A percentile compares a stretch with the other conserved stretches of the same genome.
Conservation (phyloP, 2,888 invertebrate species). For the Tetanocera ferruginea region DNA sequence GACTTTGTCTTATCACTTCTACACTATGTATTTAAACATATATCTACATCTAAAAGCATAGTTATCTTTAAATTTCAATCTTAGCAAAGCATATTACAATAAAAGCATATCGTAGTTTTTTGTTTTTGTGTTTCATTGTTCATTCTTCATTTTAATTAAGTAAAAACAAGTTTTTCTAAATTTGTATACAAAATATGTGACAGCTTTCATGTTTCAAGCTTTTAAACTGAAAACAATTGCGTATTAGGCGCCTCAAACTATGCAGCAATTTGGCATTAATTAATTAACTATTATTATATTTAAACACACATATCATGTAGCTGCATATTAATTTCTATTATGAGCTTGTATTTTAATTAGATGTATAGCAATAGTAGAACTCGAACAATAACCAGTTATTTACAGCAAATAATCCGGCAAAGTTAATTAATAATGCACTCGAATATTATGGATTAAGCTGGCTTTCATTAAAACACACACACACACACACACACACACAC, state of each 20-base stretch:
- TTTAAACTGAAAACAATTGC: background rate
- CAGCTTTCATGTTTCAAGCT: background rate
- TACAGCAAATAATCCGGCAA: background rate
- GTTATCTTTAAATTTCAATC: too few species aligned
- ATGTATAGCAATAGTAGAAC: background rate
- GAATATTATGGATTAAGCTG: background rate
- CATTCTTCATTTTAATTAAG: background rate
- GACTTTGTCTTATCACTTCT: too few species aligned
- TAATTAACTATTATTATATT: background rate
- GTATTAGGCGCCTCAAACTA: background rate
- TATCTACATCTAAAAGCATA: too few species aligned
- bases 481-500: background rate
- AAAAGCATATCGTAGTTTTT: background rate
- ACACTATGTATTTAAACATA: too few species aligned
- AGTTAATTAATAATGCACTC: background rate
- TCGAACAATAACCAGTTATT: background rate
- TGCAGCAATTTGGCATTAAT: background rate
- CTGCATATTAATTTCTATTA: background rate
- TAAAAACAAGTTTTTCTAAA: background rate
- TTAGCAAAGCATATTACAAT: background rate
- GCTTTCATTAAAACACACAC: background rate
- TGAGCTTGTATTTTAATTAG: background rate
- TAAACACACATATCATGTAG: background rate
- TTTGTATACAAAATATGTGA: background rate
- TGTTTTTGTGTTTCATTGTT: background rate